Evolutionary conservation across 2,888 invertebrate species (phyloP).

Genomic region (Mythimna impura): DNA sequence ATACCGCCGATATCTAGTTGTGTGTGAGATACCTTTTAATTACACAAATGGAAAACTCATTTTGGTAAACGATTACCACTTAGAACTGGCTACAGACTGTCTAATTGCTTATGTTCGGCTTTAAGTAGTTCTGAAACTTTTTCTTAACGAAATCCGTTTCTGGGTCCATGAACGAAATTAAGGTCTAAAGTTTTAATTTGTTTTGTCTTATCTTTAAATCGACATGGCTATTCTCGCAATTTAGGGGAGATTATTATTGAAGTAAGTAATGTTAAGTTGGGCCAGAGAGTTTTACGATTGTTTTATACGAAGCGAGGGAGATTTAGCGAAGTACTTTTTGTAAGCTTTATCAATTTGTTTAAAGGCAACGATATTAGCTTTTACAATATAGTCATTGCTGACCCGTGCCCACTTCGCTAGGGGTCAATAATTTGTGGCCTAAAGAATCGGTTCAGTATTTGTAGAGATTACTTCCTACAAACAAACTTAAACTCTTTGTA

Average conservation of each 20-base stretch:
- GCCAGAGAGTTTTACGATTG: slow-evolving; percentile 12
- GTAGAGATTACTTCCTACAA: too few relatives aligned
- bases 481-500: too few relatives aligned
- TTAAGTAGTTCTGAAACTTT: slow-evolving; percentile 59
- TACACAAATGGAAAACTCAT: slow-evolving; percentile 50
- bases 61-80: slow-evolving; percentile 35
- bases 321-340: not conserved
- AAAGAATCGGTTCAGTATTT: too few relatives aligned
- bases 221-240: slow-evolving; percentile 54
- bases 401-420: too few relatives aligned
- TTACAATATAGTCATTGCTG: not conserved
- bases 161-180: slow-evolving; percentile 57
- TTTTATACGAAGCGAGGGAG: not conserved
- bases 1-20: not conserved
- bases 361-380: too few relatives aligned
- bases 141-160: slow-evolving; percentile 54
- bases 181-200: slow-evolving; percentile 63
- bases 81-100: slow-evolving; percentile 34
- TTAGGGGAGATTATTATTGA: slow-evolving; percentile 44
- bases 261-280: slow-evolving; percentile 39
- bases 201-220: slow-evolving; percentile 64
- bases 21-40: slow-evolving; percentile 40
- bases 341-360: not conserved
- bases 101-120: slow-evolving; percentile 60
- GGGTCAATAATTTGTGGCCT: too few relatives aligned